Evolutionary conservation across 1,140 invertebrate genomes (phyloP).

Genomic region (Homalodisca vitripennis): DNA sequence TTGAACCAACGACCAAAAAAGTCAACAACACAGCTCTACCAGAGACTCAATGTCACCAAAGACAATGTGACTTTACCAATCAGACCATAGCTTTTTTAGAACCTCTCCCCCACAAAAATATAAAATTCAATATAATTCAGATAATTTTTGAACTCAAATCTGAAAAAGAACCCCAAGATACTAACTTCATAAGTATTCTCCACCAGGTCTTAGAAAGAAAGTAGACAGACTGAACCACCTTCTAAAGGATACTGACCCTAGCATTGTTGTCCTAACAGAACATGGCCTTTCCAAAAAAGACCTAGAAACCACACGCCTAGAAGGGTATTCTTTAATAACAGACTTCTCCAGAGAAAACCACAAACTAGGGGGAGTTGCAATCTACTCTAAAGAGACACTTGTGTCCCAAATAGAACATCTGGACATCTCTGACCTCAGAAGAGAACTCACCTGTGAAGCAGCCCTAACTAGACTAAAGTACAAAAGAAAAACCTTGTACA

Average conservation of each 20-base stretch:
- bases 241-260: background rate
- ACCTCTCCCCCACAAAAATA: no score
- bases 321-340: constrained; percentile 2
- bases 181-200: no score
- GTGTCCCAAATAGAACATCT: background rate
- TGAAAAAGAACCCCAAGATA: no score
- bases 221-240: background rate
- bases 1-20: no score
- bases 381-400: background rate
- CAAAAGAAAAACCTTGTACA: background rate
- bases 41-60: no score
- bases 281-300: constrained; percentile 1
- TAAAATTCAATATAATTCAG: no score
- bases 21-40: no score
- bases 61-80: no score
- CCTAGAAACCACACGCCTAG: background rate
- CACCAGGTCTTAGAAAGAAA: background rate
- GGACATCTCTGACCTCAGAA: background rate
- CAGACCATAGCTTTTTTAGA: no score
- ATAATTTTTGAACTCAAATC: no score
- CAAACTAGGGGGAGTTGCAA: background rate
- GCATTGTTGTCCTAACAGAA: background rate
- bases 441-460: background rate
- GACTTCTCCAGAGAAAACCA: background rate
- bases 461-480: background rate